Conservation (phyloP, 2,888 invertebrate genomes). For the Coleophora deauratella region DNA sequence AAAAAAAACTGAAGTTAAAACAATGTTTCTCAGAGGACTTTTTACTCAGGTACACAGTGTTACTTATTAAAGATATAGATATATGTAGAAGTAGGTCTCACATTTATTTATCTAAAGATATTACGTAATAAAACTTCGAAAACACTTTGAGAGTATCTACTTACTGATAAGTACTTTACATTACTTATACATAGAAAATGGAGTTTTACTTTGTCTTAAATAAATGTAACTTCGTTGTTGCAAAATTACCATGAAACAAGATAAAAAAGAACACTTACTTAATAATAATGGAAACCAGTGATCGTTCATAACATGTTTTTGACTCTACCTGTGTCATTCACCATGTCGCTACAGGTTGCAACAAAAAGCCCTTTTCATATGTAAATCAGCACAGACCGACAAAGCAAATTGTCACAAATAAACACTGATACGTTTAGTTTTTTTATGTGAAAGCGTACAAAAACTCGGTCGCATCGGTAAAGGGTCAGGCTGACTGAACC, state of each 20-base stretch:
- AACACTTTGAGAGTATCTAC: too few species aligned
- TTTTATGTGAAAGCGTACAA: conserved; percentile 56
- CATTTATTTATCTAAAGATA: too few species aligned
- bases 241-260: neutral
- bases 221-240: too few species aligned
- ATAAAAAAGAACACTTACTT: conserved; percentile 13
- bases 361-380: conserved; percentile 65
- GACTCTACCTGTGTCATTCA: conserved; percentile 65
- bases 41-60: neutral
- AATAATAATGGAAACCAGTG: conserved; percentile 35
- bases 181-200: too few species aligned
- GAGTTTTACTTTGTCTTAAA: too few species aligned
- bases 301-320: conserved; percentile 28
- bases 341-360: conserved; percentile 66
- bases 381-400: conserved; percentile 70
- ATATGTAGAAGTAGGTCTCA: too few species aligned
- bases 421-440: conserved; percentile 68
- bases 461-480: conserved; percentile 56
- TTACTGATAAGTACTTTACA: too few species aligned
- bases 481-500: conserved; percentile 65
- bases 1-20: neutral
- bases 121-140: too few species aligned
- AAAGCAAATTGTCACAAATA: conserved; percentile 75
- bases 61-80: neutral
- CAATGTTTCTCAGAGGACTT: too few species aligned